A percentile compares a stretch with the other conserved stretches of the same genome.
Evolutionary conservation across 2,888 invertebrate species (phyloP).

Genomic region (Vannuccia rotundouncinata): DNA sequence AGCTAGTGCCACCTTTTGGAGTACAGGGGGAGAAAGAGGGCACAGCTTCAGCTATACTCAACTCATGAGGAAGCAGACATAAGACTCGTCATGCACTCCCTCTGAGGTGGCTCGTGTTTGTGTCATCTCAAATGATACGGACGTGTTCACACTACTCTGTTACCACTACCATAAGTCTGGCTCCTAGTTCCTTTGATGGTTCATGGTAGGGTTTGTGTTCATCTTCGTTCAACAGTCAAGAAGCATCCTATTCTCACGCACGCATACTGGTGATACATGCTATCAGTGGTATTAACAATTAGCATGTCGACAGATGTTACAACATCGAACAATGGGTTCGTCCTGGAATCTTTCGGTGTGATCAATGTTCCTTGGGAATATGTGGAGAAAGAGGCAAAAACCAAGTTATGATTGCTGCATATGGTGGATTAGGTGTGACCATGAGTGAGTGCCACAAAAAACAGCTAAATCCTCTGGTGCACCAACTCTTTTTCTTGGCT

Average conservation of each 20-base stretch:
- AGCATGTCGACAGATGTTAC: constrained; percentile 1
- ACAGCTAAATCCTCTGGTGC: background rate
- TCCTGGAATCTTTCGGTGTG: background rate
- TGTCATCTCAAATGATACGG: constrained; percentile 24
- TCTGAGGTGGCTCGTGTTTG: constrained; percentile 1
- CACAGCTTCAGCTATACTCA: constrained; percentile 5
- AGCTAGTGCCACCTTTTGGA: background rate
- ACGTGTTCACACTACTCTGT: constrained; percentile 20
- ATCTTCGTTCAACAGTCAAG: constrained; percentile 11
- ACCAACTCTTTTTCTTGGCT: background rate
- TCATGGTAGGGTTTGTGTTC: constrained; percentile 14
- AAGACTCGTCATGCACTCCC: constrained; percentile 10
- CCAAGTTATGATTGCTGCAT: background rate
- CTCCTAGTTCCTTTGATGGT: constrained; percentile 11
- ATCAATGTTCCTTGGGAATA: constrained; percentile 2
- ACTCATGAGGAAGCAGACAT: constrained; percentile 15
- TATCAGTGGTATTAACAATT: background rate
- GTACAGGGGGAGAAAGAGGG: constrained; percentile 17
- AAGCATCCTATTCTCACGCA: background rate
- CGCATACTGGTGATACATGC: background rate
- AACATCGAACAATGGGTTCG: constrained; percentile 4
- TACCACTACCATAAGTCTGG: constrained; percentile 23
- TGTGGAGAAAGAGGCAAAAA: constrained; percentile 3
- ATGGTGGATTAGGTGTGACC: background rate
- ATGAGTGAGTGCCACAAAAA: background rate